These are phyloP conservation scores for Aphodius granarius DNA, from an alignment of 2,888 invertebrate genomes.

Conservation along the genomic window DNA sequence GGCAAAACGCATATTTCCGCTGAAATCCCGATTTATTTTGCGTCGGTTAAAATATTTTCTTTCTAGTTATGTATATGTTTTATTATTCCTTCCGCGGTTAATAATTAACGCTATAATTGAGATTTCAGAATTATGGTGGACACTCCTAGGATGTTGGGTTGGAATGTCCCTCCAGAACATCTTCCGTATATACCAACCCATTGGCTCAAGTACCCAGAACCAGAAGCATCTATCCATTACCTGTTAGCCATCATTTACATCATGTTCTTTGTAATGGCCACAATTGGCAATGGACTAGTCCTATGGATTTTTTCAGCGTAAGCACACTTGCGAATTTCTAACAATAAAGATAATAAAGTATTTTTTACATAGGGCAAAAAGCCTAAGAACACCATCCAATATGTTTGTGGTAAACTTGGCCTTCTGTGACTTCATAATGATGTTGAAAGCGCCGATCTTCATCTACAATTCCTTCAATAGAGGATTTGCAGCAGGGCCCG, in stretches of 20 bases:
- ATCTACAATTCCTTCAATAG: conserved; percentile 81
- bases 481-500: conserved; percentile 73
- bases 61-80: too few relatives aligned
- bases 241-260: conserved; percentile 76
- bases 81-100: too few relatives aligned
- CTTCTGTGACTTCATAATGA: conserved; percentile 84
- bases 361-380: conserved; percentile 62
- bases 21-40: too few relatives aligned
- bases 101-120: too few relatives aligned
- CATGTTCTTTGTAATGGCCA: conserved; percentile 71
- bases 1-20: too few relatives aligned
- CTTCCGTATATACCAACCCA: conserved; percentile 77
- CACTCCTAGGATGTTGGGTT: conserved; percentile 61
- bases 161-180: conserved; percentile 77
- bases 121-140: not conserved
- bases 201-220: conserved; percentile 79
- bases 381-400: conserved; percentile 78
- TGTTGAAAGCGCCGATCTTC: conserved; percentile 82
- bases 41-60: too few relatives aligned
- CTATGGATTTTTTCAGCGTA: conserved; percentile 82
- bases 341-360: not conserved
- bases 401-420: conserved; percentile 83
- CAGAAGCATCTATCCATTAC: conserved; percentile 80
- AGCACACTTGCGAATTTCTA: conserved; percentile 46
- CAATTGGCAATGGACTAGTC: conserved; percentile 82